Base-by-base conservation (phyloP, 1,140 invertebrate genomes). In the Lethocerus indicus region DNA sequence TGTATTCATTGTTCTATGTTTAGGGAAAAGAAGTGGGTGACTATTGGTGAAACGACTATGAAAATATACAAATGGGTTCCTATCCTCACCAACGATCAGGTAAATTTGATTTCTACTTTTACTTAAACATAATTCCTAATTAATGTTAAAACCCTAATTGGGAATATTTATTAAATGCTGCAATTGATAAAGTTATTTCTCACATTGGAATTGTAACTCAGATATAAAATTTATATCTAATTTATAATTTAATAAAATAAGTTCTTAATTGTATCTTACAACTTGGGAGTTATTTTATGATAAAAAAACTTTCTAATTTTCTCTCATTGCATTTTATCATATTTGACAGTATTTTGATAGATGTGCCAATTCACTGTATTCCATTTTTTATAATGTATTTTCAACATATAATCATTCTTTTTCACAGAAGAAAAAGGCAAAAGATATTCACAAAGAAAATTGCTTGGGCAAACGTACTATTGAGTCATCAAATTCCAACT, bases 51-150 rank as follows among this genome's bases (percentile, higher is more conserved):
- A 65, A 95, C 91, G 1, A 90, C 90, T 14, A 94, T 97, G 88
- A 94, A 92, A 71, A 93, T 97, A 59, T 95, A 87, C 63, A 96
- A 96, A 75, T 97, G 92, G 92, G 91, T 96, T 37, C 92, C 92
- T 44, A 82, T 92, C 64, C 81, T 80, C 2, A 78, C 72, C 6
- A 74, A 74, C 50, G 83, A 87, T 58, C 79, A 81, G 63, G 69
- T 70, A 58, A 48, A 26, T 37, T 46, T 28, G 3, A 18, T 47
- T 9, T 42, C 13, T 42, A 5, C 16, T 14, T 47, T 47, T 6
- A 28, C 18, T 16, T 3, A 14, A 18, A 13, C 26, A n/a, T 37
- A 37, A 32, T 3, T 1, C 6, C 12, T n/a, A 28, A 28, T n/a
- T 6, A 49, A 50, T 43, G 44, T 26, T 20, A 21, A n/a, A 40